These are phyloP conservation scores for Nycticorax nycticorax DNA, from an alignment of 2,113 vertebrate species.

Conservation along the genomic window DNA sequence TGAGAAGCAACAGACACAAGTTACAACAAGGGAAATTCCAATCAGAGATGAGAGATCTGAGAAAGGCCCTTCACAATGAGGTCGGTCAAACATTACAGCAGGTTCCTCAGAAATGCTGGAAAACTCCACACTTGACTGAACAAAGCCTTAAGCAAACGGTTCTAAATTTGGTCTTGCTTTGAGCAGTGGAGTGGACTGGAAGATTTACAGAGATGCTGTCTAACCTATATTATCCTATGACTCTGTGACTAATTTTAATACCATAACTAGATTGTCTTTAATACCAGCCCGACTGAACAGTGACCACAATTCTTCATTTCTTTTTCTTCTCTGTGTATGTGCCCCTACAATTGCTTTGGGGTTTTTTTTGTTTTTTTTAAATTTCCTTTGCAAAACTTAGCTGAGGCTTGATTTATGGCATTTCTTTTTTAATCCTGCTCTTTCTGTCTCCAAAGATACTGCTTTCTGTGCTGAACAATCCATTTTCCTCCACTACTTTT, in stretches of 20 bases:
- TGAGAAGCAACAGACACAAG: neutral
- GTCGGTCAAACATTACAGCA: neutral
- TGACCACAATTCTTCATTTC: neutral
- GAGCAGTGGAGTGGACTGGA: neutral
- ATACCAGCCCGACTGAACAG: neutral
- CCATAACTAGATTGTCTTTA: neutral
- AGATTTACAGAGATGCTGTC: neutral
- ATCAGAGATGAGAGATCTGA: neutral
- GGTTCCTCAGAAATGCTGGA: neutral
- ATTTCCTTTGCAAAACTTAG: neutral
- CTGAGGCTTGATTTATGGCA: neutral
- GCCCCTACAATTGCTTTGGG: neutral
- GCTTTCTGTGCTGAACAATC: neutral
- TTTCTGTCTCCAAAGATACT: neutral
- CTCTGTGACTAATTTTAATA: neutral
- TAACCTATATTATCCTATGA: neutral
- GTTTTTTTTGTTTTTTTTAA: neutral
- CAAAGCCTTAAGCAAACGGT: neutral
- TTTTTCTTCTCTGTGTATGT: neutral
- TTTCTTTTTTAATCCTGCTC: neutral
- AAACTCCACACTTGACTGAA: neutral
- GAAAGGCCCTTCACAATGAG: neutral
- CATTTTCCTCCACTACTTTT: neutral
- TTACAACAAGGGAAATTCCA: neutral
- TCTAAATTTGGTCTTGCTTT: neutral